Base-by-base conservation (phyloP, 1,140 invertebrate genomes). In the Sycobia sp. region DNA sequence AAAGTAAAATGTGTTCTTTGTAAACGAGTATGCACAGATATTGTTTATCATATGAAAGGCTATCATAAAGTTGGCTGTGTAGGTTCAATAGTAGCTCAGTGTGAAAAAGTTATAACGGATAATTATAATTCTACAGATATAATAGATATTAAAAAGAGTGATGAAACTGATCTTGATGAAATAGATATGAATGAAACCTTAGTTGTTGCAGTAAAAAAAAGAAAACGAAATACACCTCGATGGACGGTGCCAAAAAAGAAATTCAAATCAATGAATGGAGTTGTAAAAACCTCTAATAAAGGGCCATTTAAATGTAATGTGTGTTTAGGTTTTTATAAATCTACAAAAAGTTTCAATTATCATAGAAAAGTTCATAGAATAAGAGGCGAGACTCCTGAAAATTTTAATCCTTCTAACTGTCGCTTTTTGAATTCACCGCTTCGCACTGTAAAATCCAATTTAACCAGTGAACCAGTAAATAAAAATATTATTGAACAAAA, bases 1-100 rank as follows among this genome's bases (percentile, higher is more conserved):
- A 68, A 65, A 16, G 50, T 62, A 29, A 70, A 63, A 18, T 80
- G 79, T 67, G 34, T 69, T 16, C 66, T 82, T 1, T 82, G 79
- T 43, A 71, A 75, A 32, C 59, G 67, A 10, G n/a, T 41, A 5
- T 71, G 71, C 43, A 73, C 65, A 20, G 67, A 76, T 46, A 69
- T 81, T 13, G 53, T 36, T 10, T 69, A 71, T n/a, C 79, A 82
- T 39, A 69, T 80, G 27, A 65, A 68, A 9, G 68, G 71, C 18
- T 81, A 80, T 58, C 79, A 82, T 61, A 80, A 80, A 65, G 76
- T 79, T 67, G 34, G 67, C 10, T 69, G 67, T 49, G 1, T 65
- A 9, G 38, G 32, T 34, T 64, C 67, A 27, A 56, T 72, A 32
- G 59, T 67, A 10, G 20, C 51, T n/a, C 65, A 68, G 23, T 67